Evolutionary conservation across 2,888 invertebrate genomes (phyloP), one percentile per base, ranked within the genome.

Genomic region (Eupithecia insigniata): DNA sequence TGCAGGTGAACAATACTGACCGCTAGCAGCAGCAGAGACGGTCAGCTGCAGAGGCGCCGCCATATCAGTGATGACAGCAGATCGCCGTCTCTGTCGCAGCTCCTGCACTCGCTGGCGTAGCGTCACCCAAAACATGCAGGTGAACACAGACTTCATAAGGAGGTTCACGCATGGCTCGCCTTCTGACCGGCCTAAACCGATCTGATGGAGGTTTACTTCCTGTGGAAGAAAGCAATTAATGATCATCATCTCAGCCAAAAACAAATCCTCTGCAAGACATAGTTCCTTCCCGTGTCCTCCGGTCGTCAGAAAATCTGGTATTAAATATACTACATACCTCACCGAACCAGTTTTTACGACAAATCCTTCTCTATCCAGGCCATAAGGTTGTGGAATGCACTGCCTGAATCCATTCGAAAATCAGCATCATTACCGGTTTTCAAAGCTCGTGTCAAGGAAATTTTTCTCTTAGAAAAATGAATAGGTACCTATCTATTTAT

Each of bases 51-150:
- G 88, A 0, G 97, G 97, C 18, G 97, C 97, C 26, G 96, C 96
- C 95, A 97, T 96, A 83, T 97, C 97, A 0, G 96, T 95, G 74
- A 96, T 87, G n/a, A 96, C 95, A 67, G 96, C 95, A 28, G 95
- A 95, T 79, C 96, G 96, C 43, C 95, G 94, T 14, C 96, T 95
- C 76, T 96, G 95, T 70, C 95, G 95, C 76, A 96, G 95, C 90
- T 99, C 99, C 82, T 97, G 96, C 84, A 97, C 96, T 87, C 97
- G 97, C 90, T 99, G 99, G 16, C 98, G 95, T 87, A 99, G 94
- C 16, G 99, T 99, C 80, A 99, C 96, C 98, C 99, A 99, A 92
- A 99, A 99, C 97, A 99, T 98, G 72, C 97, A 95, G 67, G 98
- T 97, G 91, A 98, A 99, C 71, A 97, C 89, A 62, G 97, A 97